phyloP scores from a whole-genome alignment of 2,113 vertebrate genomes.

The Maccullochella peelii region DNA sequence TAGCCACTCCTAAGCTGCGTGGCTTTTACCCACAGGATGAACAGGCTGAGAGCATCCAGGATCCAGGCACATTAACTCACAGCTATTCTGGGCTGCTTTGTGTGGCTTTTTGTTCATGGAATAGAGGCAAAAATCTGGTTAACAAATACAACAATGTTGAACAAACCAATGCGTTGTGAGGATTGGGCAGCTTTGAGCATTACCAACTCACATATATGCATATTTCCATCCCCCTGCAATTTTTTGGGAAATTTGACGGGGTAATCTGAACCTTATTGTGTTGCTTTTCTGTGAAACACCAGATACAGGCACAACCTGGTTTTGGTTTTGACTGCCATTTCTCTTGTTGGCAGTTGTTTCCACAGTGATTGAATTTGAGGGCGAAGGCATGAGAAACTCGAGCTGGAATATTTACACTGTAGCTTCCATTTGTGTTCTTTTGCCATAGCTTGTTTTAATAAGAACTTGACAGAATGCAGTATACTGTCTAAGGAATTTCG shows the following conservation, averaged over 20 bases:
- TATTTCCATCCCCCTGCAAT: constrained; percentile 57
- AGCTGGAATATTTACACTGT: constrained; percentile 67
- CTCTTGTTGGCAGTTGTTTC: constrained; percentile 77
- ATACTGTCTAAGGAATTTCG: constrained; percentile 48
- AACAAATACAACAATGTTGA: constrained; percentile 66
- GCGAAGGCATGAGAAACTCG: constrained; percentile 56
- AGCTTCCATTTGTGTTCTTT: constrained; percentile 58
- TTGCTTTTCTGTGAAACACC: constrained; percentile 68
- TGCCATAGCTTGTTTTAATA: constrained; percentile 73
- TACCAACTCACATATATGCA: constrained; percentile 48
- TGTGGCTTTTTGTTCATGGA: constrained; percentile 75
- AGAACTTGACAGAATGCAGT: constrained; percentile 67
- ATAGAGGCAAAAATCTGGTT: constrained; percentile 69
- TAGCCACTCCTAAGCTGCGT: constrained; percentile 56
- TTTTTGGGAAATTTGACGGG: constrained; percentile 71
- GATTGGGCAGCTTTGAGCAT: constrained; percentile 52
- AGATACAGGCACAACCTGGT: constrained; percentile 74
- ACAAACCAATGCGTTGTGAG: constrained; percentile 52
- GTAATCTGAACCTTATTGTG: constrained; percentile 82
- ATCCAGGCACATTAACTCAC: constrained; percentile 74
- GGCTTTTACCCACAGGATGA: constrained; percentile 68
- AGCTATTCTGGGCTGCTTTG: constrained; percentile 76
- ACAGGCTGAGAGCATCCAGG: constrained; percentile 55
- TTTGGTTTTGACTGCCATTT: constrained; percentile 75
- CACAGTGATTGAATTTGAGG: constrained; percentile 69